Evolutionary conservation across 2,113 vertebrate species (phyloP).

Genomic region (Hippocampus guttulatus): DNA sequence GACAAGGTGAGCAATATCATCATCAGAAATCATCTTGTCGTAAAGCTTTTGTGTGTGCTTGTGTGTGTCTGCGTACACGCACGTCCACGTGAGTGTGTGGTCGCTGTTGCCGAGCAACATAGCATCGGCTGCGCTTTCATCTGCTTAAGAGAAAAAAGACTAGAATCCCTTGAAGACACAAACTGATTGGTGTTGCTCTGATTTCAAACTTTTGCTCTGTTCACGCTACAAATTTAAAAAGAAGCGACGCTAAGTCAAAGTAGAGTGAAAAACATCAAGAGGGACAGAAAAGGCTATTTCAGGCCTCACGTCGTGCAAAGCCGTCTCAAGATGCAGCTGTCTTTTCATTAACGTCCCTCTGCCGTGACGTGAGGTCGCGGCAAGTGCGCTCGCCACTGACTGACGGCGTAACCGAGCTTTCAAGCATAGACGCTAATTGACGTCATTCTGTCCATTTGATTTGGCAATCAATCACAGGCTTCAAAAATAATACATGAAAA

Average conservation of each 20-base stretch:
- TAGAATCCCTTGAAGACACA: constrained; percentile 6
- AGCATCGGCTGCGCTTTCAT: constrained; percentile 1
- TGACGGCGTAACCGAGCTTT: neutral
- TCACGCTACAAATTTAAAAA: neutral
- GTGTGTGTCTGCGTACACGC: neutral
- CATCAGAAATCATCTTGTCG: neutral
- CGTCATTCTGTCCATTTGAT: neutral
- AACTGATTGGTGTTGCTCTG: constrained; percentile 5
- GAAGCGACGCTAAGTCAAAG: neutral
- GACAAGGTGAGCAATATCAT: neutral
- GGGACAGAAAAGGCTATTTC: constrained; percentile 4
- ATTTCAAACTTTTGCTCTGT: constrained; percentile 1
- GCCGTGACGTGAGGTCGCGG: constrained; percentile 6
- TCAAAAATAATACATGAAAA: neutral
- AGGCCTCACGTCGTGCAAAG: neutral
- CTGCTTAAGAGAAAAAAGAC: neutral
- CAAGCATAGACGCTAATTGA: neutral
- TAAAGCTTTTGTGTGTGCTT: neutral
- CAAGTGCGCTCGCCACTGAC: neutral
- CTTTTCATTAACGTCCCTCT: neutral
- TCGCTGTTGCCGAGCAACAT: constrained; percentile 1
- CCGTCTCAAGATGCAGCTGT: neutral
- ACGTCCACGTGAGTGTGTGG: neutral
- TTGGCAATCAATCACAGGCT: neutral
- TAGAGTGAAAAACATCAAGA: constrained; percentile 2